Conservation (phyloP, 1,140 invertebrate genomes). For the Sarcophaga bullata region DNA sequence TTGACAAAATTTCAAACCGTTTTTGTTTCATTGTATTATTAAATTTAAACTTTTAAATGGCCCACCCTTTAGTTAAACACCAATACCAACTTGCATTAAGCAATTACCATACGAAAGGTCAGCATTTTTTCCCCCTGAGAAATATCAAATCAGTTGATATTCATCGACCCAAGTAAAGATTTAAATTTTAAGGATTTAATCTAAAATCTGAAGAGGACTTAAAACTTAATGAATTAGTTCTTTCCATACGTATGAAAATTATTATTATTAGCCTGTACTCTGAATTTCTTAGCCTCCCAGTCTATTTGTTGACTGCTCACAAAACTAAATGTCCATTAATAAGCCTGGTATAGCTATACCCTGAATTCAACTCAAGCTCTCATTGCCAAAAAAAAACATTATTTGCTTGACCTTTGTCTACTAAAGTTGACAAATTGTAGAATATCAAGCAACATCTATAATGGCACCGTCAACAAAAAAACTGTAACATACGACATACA, state of each 20-base stretch:
- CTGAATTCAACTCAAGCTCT: too few species aligned
- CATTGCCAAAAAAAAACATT: not conserved
- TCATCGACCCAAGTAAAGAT: too few species aligned
- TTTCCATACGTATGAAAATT: not conserved
- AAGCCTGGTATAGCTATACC: not conserved
- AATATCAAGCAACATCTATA: slow-evolving; percentile 32
- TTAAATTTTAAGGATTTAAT: too few species aligned
- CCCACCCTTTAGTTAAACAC: too few species aligned
- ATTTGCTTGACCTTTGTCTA: slow-evolving; percentile 12
- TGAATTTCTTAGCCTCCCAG: not conserved
- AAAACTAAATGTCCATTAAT: not conserved
- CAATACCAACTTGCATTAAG: too few species aligned
- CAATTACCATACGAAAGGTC: too few species aligned
- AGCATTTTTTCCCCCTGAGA: too few species aligned
- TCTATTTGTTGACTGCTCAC: not conserved
- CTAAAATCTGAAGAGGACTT: not conserved
- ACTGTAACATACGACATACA: not conserved
- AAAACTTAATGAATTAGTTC: not conserved
- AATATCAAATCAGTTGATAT: too few species aligned
- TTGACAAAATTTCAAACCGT: too few species aligned
- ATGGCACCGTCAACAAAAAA: not conserved
- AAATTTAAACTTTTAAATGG: too few species aligned
- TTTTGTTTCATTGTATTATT: too few species aligned
- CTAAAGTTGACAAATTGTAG: slow-evolving; percentile 36
- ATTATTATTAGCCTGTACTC: not conserved